These are phyloP conservation scores for Laticauda colubrina DNA, from an alignment of 2,113 vertebrate genomes.

Conservation along the genomic window DNA sequence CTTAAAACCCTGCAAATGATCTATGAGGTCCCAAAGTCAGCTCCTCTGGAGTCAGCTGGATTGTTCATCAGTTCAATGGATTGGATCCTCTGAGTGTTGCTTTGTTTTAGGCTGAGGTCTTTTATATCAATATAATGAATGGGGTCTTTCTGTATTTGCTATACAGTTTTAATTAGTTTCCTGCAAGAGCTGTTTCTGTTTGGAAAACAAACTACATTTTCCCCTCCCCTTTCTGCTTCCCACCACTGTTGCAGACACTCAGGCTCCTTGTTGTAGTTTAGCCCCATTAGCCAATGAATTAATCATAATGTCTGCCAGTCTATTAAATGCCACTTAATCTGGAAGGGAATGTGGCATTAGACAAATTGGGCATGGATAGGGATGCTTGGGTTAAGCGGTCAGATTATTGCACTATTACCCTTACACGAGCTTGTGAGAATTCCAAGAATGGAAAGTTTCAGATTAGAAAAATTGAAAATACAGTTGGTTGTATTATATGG, in stretches of 20 bases:
- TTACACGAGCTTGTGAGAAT: constrained; percentile 3
- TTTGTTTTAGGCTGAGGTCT: constrained; percentile 13
- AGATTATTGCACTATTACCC: constrained; percentile 9
- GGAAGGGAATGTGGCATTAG: constrained; percentile 11
- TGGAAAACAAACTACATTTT: constrained; percentile 34
- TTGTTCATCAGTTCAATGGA: neutral
- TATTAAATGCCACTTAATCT: constrained; percentile 21
- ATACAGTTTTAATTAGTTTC: constrained; percentile 39
- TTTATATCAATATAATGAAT: constrained; percentile 23
- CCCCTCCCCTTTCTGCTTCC: constrained; percentile 24
- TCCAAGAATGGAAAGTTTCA: constrained; percentile 2
- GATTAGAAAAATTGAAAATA: neutral
- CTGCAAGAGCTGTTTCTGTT: constrained; percentile 26
- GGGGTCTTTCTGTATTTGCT: constrained; percentile 22
- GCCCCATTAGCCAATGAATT: constrained; percentile 20
- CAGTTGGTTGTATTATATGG: neutral
- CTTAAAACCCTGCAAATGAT: neutral
- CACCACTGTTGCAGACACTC: constrained; percentile 27
- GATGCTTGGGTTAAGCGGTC: neutral
- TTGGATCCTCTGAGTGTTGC: neutral
- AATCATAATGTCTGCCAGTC: constrained; percentile 24
- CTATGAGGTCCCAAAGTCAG: constrained; percentile 3
- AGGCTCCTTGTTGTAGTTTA: constrained; percentile 21
- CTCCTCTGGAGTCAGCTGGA: neutral
- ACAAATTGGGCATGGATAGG: constrained; percentile 1